Base-by-base conservation (phyloP, 2,888 invertebrate genomes). In the Tiphia femorata region DNA sequence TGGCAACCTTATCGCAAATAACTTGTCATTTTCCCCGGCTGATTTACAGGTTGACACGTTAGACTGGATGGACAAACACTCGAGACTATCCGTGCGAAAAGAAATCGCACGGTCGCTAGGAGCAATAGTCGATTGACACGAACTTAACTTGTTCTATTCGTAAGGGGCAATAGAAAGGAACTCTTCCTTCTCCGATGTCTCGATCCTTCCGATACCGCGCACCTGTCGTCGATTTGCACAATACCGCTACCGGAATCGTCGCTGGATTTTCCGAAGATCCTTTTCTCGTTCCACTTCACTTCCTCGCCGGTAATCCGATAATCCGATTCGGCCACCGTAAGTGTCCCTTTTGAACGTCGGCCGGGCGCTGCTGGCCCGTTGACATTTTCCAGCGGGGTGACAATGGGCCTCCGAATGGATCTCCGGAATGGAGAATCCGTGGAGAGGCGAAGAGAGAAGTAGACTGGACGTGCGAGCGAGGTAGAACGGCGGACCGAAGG, bases 331-430 rank as follows among this genome's bases (percentile, higher is more conserved):
- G 70, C 58, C 67, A 53, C 58, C 75, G 56, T 51, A 64, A 66
- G 73, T 67, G 61, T 71, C 73, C n/a, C 72, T 70, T 72, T 73
- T 65, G 67, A 72, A 69, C 68, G 67, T 64, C 70, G 66, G 55
- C 70, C 19, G n/a, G n/a, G n/a, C n/a, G n/a, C n/a, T n/a, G n/a
- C n/a, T n/a, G n/a, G n/a, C 47, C 72, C 75, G 76, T 74, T 80
- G 82, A 82, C 81, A 80, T 76, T 77, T 65, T 77, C 74, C 57
- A 74, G 70, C n/a, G n/a, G n/a, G 61, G 63, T 63, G 66, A 83
- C 83, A 83, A 83, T 82, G 52, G 77, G 29, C 51, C 53, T 44
- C 44, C 20, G 37, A 44, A 48, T 14, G 33, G 33, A n/a, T n/a
- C n/a, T n/a, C n/a, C 33, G 12, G 12, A 12, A 12, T 2, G 12